Evolutionary conservation across 1,140 invertebrate species (phyloP).

Genomic region (Portunus trituberculatus): DNA sequence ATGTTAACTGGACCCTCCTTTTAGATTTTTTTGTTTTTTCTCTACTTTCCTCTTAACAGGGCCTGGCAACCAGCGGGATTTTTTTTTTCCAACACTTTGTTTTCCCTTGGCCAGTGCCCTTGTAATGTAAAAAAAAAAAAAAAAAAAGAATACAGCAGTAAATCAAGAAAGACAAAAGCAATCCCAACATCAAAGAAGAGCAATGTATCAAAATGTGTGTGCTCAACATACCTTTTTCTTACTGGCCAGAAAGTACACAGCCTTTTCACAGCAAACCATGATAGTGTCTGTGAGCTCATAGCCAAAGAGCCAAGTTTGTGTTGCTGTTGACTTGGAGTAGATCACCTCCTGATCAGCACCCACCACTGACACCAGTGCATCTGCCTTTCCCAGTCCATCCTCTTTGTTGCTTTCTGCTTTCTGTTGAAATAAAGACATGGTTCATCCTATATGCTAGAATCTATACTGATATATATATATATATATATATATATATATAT

Average conservation of each 20-base stretch:
- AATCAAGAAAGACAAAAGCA: no score
- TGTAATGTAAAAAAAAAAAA: no score
- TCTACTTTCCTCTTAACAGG: no score
- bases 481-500: no score
- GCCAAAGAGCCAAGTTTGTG: slow-evolving; percentile 98
- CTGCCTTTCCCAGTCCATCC: slow-evolving; percentile 91
- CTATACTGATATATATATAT: no score
- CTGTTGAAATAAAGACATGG: slow-evolving; percentile 81
- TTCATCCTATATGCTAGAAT: no score
- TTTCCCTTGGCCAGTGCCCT: no score
- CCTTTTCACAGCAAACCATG: slow-evolving; percentile 92
- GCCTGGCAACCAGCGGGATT: no score
- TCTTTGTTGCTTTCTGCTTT: slow-evolving; percentile 86
- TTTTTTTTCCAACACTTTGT: no score
- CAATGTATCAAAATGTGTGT: not conserved
- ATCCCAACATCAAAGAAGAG: not conserved
- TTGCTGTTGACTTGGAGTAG: slow-evolving; percentile 96
- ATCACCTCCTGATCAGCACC: slow-evolving; percentile 96
- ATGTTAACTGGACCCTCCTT: no score
- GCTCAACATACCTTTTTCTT: slow-evolving; percentile 91
- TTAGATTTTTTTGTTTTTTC: no score
- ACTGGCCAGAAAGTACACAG: slow-evolving; percentile 94
- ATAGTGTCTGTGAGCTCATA: slow-evolving; percentile 98
- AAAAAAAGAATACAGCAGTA: no score
- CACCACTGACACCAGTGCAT: slow-evolving; percentile 94